Evolutionary conservation across 1,140 invertebrate genomes (phyloP).

Genomic region (Drosophila rufa): DNA sequence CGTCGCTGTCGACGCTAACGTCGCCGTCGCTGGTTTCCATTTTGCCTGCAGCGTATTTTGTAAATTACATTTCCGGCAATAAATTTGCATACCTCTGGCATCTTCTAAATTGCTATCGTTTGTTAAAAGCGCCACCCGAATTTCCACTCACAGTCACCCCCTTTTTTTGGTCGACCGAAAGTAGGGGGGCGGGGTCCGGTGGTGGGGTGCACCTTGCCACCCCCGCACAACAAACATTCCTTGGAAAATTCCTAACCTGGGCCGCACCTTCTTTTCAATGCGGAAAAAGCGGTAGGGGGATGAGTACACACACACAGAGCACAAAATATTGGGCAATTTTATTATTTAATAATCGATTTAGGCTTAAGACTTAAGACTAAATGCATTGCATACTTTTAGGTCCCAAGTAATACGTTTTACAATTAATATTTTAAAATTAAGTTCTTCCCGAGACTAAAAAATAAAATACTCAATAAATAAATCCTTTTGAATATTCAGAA

Average conservation of each 20-base stretch:
- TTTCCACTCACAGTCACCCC: slow-evolving; percentile 33
- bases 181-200: neutral
- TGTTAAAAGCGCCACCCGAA: slow-evolving; percentile 75
- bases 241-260: slow-evolving; percentile 46
- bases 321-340: neutral
- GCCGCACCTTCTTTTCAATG: slow-evolving; percentile 55
- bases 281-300: slow-evolving; percentile 1
- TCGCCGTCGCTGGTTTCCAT: slow-evolving; percentile 39
- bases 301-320: slow-evolving; percentile 11
- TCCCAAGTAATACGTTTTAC: no score
- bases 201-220: slow-evolving; percentile 47
- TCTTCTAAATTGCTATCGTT: slow-evolving; percentile 85
- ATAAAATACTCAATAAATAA: no score
- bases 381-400: neutral
- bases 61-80: slow-evolving; percentile 85
- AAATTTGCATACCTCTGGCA: slow-evolving; percentile 85
- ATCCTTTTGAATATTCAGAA: no score
- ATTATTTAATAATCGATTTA: neutral
- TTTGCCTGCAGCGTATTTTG: slow-evolving; percentile 81
- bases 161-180: slow-evolving; percentile 6
- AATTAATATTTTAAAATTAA: no score
- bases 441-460: no score
- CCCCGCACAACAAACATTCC: slow-evolving; percentile 18
- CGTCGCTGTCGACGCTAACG: slow-evolving; percentile 6
- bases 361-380: no score